Evolutionary conservation across 2,888 invertebrate genomes (phyloP).

Genomic region (Drosophila falleni): DNA sequence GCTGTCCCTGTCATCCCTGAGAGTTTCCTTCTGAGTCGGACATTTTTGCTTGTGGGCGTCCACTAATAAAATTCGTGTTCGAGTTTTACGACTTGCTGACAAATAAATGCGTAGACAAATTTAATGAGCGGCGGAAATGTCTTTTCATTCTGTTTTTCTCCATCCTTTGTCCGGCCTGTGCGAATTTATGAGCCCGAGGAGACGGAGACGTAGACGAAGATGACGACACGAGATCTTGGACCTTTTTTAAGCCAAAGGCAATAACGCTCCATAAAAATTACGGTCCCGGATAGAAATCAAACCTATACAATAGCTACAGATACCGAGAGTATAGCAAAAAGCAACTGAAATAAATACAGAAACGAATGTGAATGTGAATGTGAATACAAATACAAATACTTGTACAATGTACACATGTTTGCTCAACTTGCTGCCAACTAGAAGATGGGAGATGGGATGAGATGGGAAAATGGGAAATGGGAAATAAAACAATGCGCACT

Average conservation of each 20-base stretch:
- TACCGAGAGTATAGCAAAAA: constrained; percentile 15
- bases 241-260: constrained; percentile 56
- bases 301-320: constrained; percentile 22
- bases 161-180: constrained; percentile 31
- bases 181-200: constrained; percentile 43
- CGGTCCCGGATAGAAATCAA: constrained; percentile 60
- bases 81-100: constrained; percentile 81
- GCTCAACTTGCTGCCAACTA: constrained; percentile 31
- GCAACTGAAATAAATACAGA: constrained; percentile 14
- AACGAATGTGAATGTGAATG: constrained; percentile 25
- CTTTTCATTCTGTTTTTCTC: constrained; percentile 61
- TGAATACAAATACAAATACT: constrained; percentile 34
- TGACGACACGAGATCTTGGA: constrained; percentile 1
- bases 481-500: constrained; percentile 57
- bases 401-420: constrained; percentile 34
- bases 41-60: constrained; percentile 16
- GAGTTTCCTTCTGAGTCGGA: background rate
- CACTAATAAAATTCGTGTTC: constrained; percentile 72
- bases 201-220: background rate
- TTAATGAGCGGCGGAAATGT: constrained; percentile 83
- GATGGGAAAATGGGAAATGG: constrained; percentile 28
- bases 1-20: background rate
- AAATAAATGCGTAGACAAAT: constrained; percentile 83
- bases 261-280: constrained; percentile 63
- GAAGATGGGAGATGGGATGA: constrained; percentile 21